Evolutionary conservation across 2,888 invertebrate species (phyloP).

Genomic region (Lasiommata megera): DNA sequence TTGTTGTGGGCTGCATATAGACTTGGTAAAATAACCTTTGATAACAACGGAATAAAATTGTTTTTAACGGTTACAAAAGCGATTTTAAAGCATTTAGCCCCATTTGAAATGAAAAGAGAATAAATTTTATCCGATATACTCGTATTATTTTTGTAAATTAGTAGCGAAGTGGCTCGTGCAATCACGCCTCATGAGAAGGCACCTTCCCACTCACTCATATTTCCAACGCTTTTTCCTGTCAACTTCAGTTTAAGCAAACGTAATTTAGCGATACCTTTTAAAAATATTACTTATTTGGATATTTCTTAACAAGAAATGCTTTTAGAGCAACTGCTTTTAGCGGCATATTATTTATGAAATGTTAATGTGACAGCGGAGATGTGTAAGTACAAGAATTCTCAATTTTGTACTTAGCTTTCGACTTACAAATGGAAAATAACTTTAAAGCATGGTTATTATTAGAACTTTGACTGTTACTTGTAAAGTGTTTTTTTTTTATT

Average conservation of each 20-base stretch:
- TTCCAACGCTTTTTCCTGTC: conserved; percentile 27
- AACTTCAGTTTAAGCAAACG: conserved; percentile 30
- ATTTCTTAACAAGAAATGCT: conserved; percentile 12
- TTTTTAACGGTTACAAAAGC: too few species aligned
- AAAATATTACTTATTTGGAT: conserved; percentile 29
- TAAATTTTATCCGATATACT: too few species aligned
- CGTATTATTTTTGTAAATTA: too few species aligned
- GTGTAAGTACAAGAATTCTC: conserved; percentile 5
- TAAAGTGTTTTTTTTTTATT: too few species aligned
- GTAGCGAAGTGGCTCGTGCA: background rate
- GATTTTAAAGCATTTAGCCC: too few species aligned
- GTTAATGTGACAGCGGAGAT: conserved; percentile 8
- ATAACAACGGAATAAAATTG: too few species aligned
- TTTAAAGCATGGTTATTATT: background rate
- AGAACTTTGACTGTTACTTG: background rate
- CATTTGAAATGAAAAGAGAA: too few species aligned
- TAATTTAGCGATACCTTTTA: conserved; percentile 25
- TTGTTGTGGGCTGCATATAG: too few species aligned
- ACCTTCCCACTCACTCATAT: background rate
- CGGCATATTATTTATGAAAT: conserved; percentile 8
- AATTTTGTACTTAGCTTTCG: conserved; percentile 5
- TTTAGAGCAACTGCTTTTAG: conserved; percentile 12
- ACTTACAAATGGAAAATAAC: background rate
- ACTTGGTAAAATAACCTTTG: too few species aligned
- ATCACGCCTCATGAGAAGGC: background rate